phyloP scores from a whole-genome alignment of 2,797 vertebrate species.

The Glossophaga mutica region DNA sequence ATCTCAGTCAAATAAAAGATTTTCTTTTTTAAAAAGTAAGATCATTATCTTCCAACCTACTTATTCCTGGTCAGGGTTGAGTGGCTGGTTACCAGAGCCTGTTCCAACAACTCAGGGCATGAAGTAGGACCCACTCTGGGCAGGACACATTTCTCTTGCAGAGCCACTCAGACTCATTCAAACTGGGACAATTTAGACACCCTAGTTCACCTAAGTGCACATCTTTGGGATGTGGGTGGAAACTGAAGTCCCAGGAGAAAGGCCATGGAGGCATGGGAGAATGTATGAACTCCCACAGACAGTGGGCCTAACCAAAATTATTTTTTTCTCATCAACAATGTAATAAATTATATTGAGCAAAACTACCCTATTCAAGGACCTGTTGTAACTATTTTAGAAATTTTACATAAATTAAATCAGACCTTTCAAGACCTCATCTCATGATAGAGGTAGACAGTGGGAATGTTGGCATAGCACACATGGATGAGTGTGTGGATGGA shows the following conservation, averaged over 20 bases:
- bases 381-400: background rate
- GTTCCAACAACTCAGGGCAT: background rate
- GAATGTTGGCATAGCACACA: background rate
- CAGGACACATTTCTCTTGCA: background rate
- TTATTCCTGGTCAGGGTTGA: background rate
- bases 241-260: background rate
- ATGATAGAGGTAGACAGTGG: too few species aligned
- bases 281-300: too few species aligned
- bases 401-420: background rate
- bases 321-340: too few species aligned
- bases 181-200: background rate
- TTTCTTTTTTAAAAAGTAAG: too few species aligned
- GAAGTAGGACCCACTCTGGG: background rate
- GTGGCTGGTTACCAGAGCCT: background rate
- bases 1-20: too few species aligned
- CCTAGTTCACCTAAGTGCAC: background rate
- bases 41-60: background rate
- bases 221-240: background rate
- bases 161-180: background rate
- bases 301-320: too few species aligned
- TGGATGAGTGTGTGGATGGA: rapidly evolving
- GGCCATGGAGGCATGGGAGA: background rate
- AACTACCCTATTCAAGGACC: too few species aligned
- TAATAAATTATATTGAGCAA: background rate
- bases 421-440: background rate